Evolutionary conservation across 2,797 vertebrate genomes (phyloP).

Genomic region (Glyptemys insculpta): DNA sequence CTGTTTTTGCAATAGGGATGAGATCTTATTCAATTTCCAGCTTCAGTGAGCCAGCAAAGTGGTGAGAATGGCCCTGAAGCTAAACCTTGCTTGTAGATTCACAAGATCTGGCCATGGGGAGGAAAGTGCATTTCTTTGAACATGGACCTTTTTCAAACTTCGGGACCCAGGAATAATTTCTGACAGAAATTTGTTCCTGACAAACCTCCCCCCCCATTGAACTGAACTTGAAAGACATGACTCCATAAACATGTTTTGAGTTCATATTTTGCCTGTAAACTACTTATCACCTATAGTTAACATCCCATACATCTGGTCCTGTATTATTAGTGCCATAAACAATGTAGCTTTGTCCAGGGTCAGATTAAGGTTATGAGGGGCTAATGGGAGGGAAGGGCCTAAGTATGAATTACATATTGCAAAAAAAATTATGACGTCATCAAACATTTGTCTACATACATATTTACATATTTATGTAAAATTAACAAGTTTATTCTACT

Average conservation of each 20-base stretch:
- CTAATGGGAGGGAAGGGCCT: no score
- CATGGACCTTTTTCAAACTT: background rate
- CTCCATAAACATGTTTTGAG: background rate
- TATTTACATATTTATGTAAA: no score
- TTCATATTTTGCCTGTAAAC: slow-evolving; percentile 3
- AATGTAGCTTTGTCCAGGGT: background rate
- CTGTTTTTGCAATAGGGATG: background rate
- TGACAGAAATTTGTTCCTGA: background rate
- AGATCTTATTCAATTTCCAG: background rate
- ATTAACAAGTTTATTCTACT: no score
- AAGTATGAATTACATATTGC: no score
- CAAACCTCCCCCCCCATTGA: background rate
- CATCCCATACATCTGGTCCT: background rate
- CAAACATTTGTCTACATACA: no score
- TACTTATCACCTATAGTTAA: background rate
- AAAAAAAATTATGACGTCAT: no score
- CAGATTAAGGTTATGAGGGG: no score
- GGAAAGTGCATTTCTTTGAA: background rate
- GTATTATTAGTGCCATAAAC: background rate
- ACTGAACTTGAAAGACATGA: background rate
- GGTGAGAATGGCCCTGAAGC: background rate
- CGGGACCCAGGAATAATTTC: background rate
- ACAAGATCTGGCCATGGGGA: accelerated
- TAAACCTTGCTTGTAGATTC: background rate
- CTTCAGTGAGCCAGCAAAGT: background rate